Base-by-base conservation (phyloP, 2,888 invertebrate species). In the Molorchus minor region DNA sequence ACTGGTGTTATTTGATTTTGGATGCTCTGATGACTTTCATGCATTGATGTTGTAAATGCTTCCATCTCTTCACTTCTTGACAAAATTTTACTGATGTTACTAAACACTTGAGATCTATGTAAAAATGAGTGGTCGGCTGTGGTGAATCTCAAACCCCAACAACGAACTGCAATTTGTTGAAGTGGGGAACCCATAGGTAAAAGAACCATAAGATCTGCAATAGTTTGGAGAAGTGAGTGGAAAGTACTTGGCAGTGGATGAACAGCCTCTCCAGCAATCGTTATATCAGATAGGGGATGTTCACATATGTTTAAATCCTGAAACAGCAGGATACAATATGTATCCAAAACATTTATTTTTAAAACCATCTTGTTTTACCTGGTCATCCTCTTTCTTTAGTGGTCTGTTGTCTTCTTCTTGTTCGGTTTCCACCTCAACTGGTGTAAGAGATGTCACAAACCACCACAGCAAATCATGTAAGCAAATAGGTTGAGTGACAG, bases 401-500 rank as follows among this genome's bases (percentile, higher is more conserved):
- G 79, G 71, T 64, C 80, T 79, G 62, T 82, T 85, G 58, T 87
- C 87, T 55, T 83, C 82, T 35, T 86, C 86, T n/a, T 81, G 80
- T 35, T 86, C 84, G 17, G 81, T 80, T 47, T 84, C 83, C 1
- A 82, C 72, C 35, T 82, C 80, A 1, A 78, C 72, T 0, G 87
- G 86, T 1, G 90, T 89, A 33, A 97, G 83, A 0, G 96, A 91
- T 10, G 90, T 88, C 16, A 96, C 93, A 78, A 97, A 96, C 92
- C 95, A 96, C 98, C 98, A 98, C 78, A 98, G 86, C 7, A 98
- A 85, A 81, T 98, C 98, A 73, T 98, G 97, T 15, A 98, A 85
- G 75, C 94, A 92, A 2, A 91, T 89, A 2, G 95, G 92, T 77
- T 95, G 95, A 0, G 96, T 95, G 0, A 96, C 93, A 51, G 92